These are phyloP conservation scores for Margaritifera margaritifera DNA, from an alignment of 2,888 invertebrate genomes.

Conservation along the genomic window DNA sequence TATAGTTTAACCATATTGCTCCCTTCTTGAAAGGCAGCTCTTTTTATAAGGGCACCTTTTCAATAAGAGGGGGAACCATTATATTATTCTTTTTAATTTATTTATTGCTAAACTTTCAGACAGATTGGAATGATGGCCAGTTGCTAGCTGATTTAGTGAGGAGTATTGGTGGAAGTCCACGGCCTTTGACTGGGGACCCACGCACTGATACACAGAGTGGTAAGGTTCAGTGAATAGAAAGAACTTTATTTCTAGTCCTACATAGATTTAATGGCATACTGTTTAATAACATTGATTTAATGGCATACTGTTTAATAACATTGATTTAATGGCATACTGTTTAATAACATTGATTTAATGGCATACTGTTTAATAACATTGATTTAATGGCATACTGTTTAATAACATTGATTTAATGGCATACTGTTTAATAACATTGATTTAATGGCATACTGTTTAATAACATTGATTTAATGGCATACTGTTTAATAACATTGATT, in stretches of 20 bases:
- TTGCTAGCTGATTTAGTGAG: conserved; percentile 90
- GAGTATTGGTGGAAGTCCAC: conserved; percentile 87
- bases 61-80: no score
- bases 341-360: not conserved
- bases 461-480: not conserved
- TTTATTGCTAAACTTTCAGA: conserved; percentile 77
- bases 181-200: conserved; percentile 37
- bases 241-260: not conserved
- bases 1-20: no score
- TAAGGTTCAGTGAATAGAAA: conserved; percentile 71
- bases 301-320: not conserved
- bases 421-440: not conserved
- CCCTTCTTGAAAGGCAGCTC: no score
- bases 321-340: no score
- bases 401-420: not conserved
- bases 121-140: conserved; percentile 97
- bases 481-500: not conserved
- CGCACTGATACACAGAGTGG: conserved; percentile 55
- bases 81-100: not conserved
- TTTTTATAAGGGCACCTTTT: no score
- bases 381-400: no score
- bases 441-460: no score
- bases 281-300: no score
- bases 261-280: not conserved
- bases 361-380: not conserved